phyloP scores from a whole-genome alignment of 2,888 invertebrate species.

The Drosophila borealis region DNA sequence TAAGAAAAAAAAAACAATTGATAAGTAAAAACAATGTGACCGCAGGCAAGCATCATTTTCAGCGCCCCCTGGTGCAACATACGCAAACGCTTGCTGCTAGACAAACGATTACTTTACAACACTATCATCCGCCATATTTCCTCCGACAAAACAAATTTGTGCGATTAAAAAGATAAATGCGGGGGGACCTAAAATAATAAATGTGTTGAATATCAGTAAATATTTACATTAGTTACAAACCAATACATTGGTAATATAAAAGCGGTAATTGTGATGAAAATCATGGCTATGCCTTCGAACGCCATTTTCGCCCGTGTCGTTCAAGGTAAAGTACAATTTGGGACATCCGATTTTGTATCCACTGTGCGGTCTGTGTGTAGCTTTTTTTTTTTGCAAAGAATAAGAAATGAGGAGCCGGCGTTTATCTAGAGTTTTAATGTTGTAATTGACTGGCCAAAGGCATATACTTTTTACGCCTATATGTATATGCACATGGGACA shows the following conservation, averaged over 20 bases:
- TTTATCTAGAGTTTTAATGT: background rate
- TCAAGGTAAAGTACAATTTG: conserved; percentile 66
- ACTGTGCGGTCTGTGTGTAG: conserved; percentile 44
- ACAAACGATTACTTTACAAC: conserved; percentile 43
- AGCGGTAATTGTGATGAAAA: conserved; percentile 12
- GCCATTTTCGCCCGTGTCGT: conserved; percentile 46
- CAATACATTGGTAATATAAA: conserved; percentile 14
- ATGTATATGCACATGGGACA: conserved; percentile 16
- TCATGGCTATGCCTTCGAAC: conserved; percentile 40
- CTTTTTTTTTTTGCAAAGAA: conserved; percentile 13
- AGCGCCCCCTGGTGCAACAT: conserved; percentile 38
- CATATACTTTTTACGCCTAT: conserved; percentile 3
- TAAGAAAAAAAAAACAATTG: conserved; percentile 52
- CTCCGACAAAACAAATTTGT: conserved; percentile 73
- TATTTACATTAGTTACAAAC: conserved; percentile 19
- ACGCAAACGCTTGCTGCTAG: conserved; percentile 14
- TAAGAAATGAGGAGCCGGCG: conserved; percentile 9
- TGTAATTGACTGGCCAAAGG: background rate
- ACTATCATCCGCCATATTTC: conserved; percentile 75
- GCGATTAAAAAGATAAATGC: conserved; percentile 61
- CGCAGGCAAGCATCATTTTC: conserved; percentile 38
- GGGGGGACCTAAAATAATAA: conserved; percentile 42
- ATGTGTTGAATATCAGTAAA: conserved; percentile 25
- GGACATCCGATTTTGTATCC: conserved; percentile 58
- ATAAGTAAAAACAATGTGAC: conserved; percentile 62